Conservation (phyloP, 2,888 invertebrate genomes). For the Adelognathus sp. region DNA sequence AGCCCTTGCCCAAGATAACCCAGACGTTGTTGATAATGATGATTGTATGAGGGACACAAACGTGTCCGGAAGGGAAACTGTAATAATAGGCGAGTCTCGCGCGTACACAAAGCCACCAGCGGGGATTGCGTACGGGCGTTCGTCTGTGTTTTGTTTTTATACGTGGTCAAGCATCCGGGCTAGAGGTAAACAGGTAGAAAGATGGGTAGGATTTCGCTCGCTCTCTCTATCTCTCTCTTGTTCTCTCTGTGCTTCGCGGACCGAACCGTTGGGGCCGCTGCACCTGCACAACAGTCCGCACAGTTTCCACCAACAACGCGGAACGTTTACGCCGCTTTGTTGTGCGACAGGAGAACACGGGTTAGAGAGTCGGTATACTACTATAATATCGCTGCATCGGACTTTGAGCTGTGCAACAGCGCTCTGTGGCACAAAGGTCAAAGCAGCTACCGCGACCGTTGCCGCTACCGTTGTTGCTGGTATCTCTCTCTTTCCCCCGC, state of each 20-base stretch:
- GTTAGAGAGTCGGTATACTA: slow-evolving; percentile 66
- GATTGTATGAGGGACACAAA: slow-evolving; percentile 1
- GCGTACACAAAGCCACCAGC: slow-evolving; percentile 45
- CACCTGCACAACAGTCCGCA: slow-evolving; percentile 5
- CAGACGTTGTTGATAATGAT: neutral
- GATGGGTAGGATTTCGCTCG: slow-evolving; percentile 4
- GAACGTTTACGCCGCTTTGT: slow-evolving; percentile 67
- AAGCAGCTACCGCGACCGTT: slow-evolving; percentile 63
- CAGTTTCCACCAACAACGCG: slow-evolving; percentile 36
- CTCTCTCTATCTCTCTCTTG: neutral
- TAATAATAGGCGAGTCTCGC: slow-evolving; percentile 54
- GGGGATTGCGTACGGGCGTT: slow-evolving; percentile 24
- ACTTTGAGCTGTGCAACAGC: slow-evolving; percentile 67
- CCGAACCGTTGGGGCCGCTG: slow-evolving; percentile 24
- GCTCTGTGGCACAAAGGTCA: slow-evolving; percentile 73
- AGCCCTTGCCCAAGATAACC: too few species aligned
- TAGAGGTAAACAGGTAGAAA: slow-evolving; percentile 52
- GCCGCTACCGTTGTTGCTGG: slow-evolving; percentile 19
- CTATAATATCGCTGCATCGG: slow-evolving; percentile 73
- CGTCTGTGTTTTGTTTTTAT: slow-evolving; percentile 55
- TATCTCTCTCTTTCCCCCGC: slow-evolving; percentile 18
- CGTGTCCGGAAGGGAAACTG: slow-evolving; percentile 39
- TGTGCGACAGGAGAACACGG: slow-evolving; percentile 69
- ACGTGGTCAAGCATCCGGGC: slow-evolving; percentile 54
- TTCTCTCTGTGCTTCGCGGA: neutral